Evolutionary conservation across 2,797 vertebrate species (phyloP), one percentile per base, ranked within the genome.

Genomic region (Rhinogobio ventralis): DNA sequence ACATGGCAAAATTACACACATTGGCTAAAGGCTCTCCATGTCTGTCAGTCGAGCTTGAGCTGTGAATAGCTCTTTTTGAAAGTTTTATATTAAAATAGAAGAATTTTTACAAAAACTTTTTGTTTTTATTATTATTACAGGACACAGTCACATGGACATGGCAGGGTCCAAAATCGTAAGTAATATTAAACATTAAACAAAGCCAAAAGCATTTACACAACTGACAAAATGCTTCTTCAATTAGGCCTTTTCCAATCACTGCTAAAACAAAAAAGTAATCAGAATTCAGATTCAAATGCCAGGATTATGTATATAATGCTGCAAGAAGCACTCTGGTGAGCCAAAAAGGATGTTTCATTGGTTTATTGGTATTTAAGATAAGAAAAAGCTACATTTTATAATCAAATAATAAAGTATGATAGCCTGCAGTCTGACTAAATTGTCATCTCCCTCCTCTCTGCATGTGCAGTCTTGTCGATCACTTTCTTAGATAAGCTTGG

Each of bases 111-210:
- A 17, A 36, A n/a, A 33, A 25, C 23, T 69, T 33, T 15, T 62
- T 20, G 49, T n/a, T 60, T 33, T 75, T 51, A 9, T 42, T 42
- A 42, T 64, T 91, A 86, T 89, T 88, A 19, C 86, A 99, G 98
- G 98, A 99, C 85, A 98, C 97, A 0, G 97, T 99, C 88, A 98
- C 98, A 51, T 99, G 98, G 98, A 99, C 98, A 0, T 99, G 98
- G 98, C 98, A 99, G 89, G 98, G 98, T 30, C 97, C 96, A 85
- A 94, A 93, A 75, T 93, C 94, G 98, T 99, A 95, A 97, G 98
- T 97, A 46, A 53, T 78, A 55, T 66, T 33, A 67, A 36, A 46
- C 1, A 20, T n/a, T 14, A 42, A 66, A 25, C 28, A 83, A 75
- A 74, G 36, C 17, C 36, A 53, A 19, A 60, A 6, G 68, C 42